phyloP scores from a whole-genome alignment of 2,113 vertebrate species.

The Notechis scutatus region DNA sequence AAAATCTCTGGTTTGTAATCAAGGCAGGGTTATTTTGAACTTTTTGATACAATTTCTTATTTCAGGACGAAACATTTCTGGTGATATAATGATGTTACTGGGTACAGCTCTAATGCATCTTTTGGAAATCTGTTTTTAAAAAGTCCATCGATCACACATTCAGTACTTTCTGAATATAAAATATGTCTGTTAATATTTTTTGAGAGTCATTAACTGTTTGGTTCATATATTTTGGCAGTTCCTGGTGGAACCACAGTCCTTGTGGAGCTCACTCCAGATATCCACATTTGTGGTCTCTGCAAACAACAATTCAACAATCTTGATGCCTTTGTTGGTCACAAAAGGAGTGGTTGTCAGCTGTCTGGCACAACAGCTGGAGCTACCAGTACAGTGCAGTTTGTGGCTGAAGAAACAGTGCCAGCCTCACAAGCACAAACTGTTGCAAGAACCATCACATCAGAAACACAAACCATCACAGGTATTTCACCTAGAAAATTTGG shows the following conservation, averaged over 20 bases:
- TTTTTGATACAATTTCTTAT: background rate
- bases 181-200: background rate
- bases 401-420: slow-evolving; percentile 68
- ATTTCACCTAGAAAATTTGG: slow-evolving; percentile 8
- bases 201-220: background rate
- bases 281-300: slow-evolving; percentile 96
- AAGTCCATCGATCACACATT: background rate
- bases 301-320: slow-evolving; percentile 95
- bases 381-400: slow-evolving; percentile 70
- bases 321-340: slow-evolving; percentile 89
- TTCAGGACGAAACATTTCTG: background rate
- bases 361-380: slow-evolving; percentile 61
- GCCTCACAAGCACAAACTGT: slow-evolving; percentile 57
- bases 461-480: slow-evolving; percentile 83
- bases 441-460: slow-evolving; percentile 68
- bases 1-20: background rate
- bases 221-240: slow-evolving; percentile 45
- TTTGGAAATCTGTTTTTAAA: background rate
- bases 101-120: background rate
- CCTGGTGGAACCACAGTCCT: slow-evolving; percentile 78
- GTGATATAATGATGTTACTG: background rate
- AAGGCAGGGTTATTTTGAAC: background rate
- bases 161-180: background rate
- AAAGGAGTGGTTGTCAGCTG: slow-evolving; percentile 88
- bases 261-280: slow-evolving; percentile 89